Evolutionary conservation across 1,140 invertebrate species (phyloP).

Genomic region (Habropoda laboriosa): DNA sequence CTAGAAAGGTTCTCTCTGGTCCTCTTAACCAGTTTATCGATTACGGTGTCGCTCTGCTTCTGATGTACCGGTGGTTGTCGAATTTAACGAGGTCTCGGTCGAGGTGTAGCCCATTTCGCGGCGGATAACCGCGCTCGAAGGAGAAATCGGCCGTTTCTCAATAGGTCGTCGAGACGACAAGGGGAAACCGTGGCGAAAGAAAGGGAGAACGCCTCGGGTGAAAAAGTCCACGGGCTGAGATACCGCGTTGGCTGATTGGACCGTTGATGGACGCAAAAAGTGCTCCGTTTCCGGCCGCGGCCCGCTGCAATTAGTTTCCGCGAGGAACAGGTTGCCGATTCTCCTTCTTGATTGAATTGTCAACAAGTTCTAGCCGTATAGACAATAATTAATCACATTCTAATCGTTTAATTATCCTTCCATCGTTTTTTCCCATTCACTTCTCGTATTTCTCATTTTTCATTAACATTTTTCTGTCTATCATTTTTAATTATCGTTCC

Average conservation of each 20-base stretch:
- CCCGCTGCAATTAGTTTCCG: not conserved
- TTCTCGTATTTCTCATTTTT: too few relatives aligned
- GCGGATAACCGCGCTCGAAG: not conserved
- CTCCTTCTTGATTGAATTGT: not conserved
- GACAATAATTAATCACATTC: too few relatives aligned
- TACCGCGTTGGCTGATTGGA: constrained; percentile 23
- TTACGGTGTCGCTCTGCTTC: not conserved
- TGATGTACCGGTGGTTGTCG: not conserved
- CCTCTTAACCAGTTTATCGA: not conserved
- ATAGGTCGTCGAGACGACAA: constrained; percentile 27
- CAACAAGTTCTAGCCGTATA: too few relatives aligned
- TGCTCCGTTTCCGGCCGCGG: not conserved
- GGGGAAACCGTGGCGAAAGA: constrained; percentile 26
- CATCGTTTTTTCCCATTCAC: too few relatives aligned
- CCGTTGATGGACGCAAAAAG: not conserved
- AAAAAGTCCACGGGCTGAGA: constrained; percentile 27
- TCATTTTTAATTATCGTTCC: too few relatives aligned
- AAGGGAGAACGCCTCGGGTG: constrained; percentile 22
- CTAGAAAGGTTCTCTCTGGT: too few relatives aligned
- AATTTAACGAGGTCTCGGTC: constrained; percentile 22
- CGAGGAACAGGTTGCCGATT: not conserved
- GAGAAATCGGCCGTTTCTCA: constrained; percentile 31
- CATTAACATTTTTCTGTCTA: too few relatives aligned
- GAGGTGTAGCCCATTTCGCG: not conserved
- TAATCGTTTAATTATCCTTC: too few relatives aligned